Conservation (phyloP, 2,888 invertebrate genomes). For the Cyaniris semiargus region DNA sequence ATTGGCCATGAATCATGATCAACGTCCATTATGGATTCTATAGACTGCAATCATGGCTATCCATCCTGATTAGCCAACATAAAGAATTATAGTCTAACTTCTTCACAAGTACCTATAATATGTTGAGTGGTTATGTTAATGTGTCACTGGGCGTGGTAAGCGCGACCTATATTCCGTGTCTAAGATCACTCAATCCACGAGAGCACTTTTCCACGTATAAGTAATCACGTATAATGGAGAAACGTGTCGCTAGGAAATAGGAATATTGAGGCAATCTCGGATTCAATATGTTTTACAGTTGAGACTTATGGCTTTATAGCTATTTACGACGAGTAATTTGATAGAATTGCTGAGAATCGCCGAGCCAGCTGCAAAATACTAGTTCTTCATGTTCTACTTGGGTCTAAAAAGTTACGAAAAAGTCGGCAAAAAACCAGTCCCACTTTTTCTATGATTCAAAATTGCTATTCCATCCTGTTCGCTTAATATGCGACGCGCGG, state of each 20-base stretch:
- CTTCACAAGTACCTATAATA: not conserved
- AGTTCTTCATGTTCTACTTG: not conserved
- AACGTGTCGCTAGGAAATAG: constrained; percentile 38
- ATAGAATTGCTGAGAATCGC: not conserved
- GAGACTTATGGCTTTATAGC: not conserved
- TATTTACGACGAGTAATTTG: not conserved
- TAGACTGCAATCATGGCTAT: too few species aligned
- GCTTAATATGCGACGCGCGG: constrained; percentile 6
- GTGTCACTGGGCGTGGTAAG: not conserved
- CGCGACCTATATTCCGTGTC: constrained; percentile 25
- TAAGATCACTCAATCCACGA: constrained; percentile 28
- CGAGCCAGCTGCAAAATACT: not conserved
- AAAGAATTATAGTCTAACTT: not conserved
- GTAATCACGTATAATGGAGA: constrained; percentile 34
- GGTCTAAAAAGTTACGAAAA: not conserved
- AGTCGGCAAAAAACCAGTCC: constrained; percentile 4
- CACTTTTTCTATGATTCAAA: constrained; percentile 12
- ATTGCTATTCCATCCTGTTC: constrained; percentile 17
- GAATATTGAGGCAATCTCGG: constrained; percentile 41
- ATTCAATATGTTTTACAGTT: constrained; percentile 3
- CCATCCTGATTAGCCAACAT: too few species aligned
- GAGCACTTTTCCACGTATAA: constrained; percentile 33
- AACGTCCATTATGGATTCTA: too few species aligned
- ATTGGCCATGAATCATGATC: too few species aligned
- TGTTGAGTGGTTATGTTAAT: constrained; percentile 18